A percentile compares a stretch with the other conserved stretches of the same genome.
Conservation (phyloP, 2,888 invertebrate genomes). For the Romanomermis culicivorax region DNA sequence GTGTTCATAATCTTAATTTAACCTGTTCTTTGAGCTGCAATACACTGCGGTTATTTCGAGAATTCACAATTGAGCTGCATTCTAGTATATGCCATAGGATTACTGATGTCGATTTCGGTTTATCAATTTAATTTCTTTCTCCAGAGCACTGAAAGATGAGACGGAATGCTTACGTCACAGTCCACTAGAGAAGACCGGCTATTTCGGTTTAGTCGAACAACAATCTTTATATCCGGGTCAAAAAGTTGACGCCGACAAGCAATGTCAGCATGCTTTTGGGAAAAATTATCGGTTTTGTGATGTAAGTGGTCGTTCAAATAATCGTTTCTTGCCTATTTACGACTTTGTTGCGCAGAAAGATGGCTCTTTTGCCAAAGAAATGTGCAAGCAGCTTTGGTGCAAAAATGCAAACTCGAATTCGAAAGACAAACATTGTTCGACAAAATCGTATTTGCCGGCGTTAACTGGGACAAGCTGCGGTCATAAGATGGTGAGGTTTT, state of each 20-base stretch:
- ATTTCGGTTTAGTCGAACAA: neutral
- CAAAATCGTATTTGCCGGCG: conserved; percentile 6
- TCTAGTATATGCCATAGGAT: no score
- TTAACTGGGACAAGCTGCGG: conserved; percentile 7
- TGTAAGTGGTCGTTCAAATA: neutral
- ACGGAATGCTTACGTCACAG: neutral
- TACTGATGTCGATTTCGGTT: no score
- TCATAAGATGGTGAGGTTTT: conserved; percentile 6
- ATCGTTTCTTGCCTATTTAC: neutral
- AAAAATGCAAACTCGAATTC: neutral
- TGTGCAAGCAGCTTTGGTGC: conserved; percentile 6
- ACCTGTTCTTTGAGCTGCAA: no score
- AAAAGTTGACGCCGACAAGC: neutral
- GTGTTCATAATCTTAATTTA: no score
- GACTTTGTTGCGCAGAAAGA: conserved; percentile 1
- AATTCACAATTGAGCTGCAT: no score
- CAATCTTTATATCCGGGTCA: neutral
- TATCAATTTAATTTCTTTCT: no score
- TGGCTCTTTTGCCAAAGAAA: conserved; percentile 1
- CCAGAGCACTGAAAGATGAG: neutral
- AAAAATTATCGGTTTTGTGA: neutral
- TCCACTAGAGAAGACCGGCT: neutral
- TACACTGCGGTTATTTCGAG: no score
- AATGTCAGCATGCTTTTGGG: conserved; percentile 5
- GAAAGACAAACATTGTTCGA: neutral